phyloP scores from a whole-genome alignment of 2,888 invertebrate species.

The Troides aeacus region DNA sequence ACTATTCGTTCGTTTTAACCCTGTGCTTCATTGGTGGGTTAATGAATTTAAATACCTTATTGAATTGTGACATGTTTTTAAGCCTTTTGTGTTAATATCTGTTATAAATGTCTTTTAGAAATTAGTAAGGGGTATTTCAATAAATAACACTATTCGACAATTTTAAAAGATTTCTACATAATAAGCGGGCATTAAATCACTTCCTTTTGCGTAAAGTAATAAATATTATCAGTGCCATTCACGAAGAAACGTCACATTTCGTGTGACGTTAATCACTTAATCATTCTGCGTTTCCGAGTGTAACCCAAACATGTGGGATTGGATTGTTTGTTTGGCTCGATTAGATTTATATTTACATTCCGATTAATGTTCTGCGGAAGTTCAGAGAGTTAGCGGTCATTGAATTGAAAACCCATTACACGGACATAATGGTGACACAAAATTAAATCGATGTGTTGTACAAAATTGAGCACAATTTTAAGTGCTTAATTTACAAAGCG shows the following conservation, averaged over 20 bases:
- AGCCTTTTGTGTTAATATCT: too few species aligned
- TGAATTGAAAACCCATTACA: conserved; percentile 22
- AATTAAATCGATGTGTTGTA: conserved; percentile 13
- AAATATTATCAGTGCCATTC: neutral
- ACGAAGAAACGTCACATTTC: neutral
- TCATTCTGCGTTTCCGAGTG: neutral
- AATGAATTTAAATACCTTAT: too few species aligned
- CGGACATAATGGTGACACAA: conserved; percentile 7
- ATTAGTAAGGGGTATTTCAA: too few species aligned
- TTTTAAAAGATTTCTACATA: too few species aligned
- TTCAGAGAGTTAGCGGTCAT: conserved; percentile 15
- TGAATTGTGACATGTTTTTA: too few species aligned
- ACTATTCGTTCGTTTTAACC: too few species aligned
- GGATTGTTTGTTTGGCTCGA: conserved; percentile 19
- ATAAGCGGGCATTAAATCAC: neutral
- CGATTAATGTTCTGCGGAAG: conserved; percentile 19
- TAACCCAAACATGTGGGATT: conserved; percentile 6
- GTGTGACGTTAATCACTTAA: neutral
- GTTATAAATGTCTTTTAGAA: too few species aligned
- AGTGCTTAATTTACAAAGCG: neutral
- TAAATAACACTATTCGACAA: too few species aligned
- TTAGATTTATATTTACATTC: conserved; percentile 23
- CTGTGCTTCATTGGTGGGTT: too few species aligned
- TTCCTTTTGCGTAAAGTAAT: neutral
- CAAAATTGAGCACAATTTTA: conserved; percentile 3